phyloP scores from a whole-genome alignment of 1,140 invertebrate genomes.

The Pomacea maculata region DNA sequence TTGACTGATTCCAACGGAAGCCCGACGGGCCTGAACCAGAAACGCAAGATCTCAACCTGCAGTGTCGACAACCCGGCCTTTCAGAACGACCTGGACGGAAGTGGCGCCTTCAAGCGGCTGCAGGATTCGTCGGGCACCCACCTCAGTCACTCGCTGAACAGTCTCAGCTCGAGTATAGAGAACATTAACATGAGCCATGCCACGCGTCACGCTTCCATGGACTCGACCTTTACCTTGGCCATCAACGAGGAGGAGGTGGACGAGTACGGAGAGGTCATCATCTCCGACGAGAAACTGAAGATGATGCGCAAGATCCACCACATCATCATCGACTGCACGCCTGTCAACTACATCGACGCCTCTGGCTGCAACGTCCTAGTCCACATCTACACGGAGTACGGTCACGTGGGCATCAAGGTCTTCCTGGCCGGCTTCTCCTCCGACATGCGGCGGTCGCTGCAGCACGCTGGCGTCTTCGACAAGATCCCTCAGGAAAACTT shows the following conservation, averaged over 20 bases:
- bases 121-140: background rate
- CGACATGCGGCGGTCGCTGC: constrained; percentile 48
- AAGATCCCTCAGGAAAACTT: constrained; percentile 49
- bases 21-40: constrained; percentile 3
- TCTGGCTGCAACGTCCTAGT: constrained; percentile 64
- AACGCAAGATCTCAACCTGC: constrained; percentile 27
- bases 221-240: constrained; percentile 29
- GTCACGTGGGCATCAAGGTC: constrained; percentile 54
- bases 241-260: constrained; percentile 53
- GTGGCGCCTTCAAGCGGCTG: background rate
- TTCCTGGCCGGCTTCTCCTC: constrained; percentile 50
- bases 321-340: constrained; percentile 63
- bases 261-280: constrained; percentile 49
- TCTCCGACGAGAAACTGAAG: constrained; percentile 52
- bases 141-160: background rate
- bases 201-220: constrained; percentile 15
- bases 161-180: constrained; percentile 7
- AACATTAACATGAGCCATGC: background rate
- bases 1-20: background rate
- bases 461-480: constrained; percentile 50
- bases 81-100: constrained; percentile 30
- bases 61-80: constrained; percentile 41
- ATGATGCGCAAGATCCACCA: constrained; percentile 55
- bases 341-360: constrained; percentile 65
- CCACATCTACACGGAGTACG: constrained; percentile 57